These are phyloP conservation scores for Odocoileus virginianus DNA, from an alignment of 2,113 vertebrate genomes.

Conservation along the genomic window DNA sequence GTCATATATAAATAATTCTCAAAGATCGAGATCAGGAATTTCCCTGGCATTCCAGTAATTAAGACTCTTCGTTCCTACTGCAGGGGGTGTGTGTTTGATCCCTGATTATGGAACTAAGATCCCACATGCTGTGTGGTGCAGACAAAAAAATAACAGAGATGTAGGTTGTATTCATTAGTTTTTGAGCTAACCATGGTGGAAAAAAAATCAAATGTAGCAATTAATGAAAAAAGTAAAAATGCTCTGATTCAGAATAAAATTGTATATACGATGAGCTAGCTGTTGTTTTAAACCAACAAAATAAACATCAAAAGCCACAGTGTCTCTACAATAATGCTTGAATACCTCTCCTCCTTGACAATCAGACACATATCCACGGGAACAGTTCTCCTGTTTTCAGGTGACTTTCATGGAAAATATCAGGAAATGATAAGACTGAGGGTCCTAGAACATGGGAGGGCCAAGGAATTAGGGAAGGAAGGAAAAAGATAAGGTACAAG, in stretches of 20 bases:
- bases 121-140: background rate
- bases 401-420: background rate
- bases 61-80: background rate
- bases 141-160: background rate
- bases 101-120: background rate
- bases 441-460: background rate
- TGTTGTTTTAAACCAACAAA: conserved; percentile 7
- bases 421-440: background rate
- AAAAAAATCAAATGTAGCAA: background rate
- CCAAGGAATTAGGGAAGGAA: background rate
- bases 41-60: background rate
- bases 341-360: background rate
- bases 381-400: background rate
- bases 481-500: background rate
- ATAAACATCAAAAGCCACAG: background rate
- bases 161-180: background rate
- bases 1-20: background rate
- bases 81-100: background rate
- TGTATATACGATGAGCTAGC: background rate
- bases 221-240: conserved; percentile 21
- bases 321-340: background rate
- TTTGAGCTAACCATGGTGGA: background rate
- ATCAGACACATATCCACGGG: background rate
- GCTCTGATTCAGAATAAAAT: background rate
- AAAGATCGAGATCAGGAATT: background rate